Evolutionary conservation across 2,113 vertebrate genomes (phyloP), one percentile per base, ranked within the genome.

Genomic region (Bucco capensis): DNA sequence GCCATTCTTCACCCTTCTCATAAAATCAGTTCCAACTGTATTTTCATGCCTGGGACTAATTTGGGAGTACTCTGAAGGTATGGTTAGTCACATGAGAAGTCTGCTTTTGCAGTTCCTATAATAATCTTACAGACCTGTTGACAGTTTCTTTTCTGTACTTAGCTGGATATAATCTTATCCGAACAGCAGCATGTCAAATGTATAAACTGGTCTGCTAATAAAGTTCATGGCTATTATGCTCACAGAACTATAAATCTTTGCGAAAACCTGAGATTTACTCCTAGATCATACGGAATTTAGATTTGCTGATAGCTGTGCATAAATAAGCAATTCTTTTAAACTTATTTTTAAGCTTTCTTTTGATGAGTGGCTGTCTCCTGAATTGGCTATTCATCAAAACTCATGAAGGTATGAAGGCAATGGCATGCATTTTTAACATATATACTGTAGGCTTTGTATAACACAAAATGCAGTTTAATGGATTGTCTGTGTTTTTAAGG

Each of bases 41-140:
- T 76, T 92, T 95, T 92, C 44, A 17, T 85, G 91, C n/a, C 93
- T 94, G 93, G 51, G 81, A 94, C 82, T 92, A 81, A 89, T 86
- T 85, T 93, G 86, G 51, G 81, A 71, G 24, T 64, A 27, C 67
- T 85, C 71, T 85, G 82, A 87, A 92, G 75, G 75, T 93, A 92
- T 30, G n/a, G 72, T 56, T 90, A 77, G 57, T 87, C 58, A 40
- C 40, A 62, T 4, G 35, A 89, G 89, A 92, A 24, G 28, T 38
- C 69, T 42, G 12, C 70, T 76, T 89, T 92, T 86, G 30, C 72
- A 31, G 28, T 85, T 94, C 74, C 35, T 70, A 2, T 76, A 58
- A n/a, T n/a, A 83, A 50, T 53, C 60, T 83, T 85, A 62, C 60
- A 77, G 82, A 61, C 66, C 19, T 89, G 93, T 90, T 94, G 92